These are phyloP conservation scores for Geococcyx californianus DNA, from an alignment of 2,113 vertebrate species.

Conservation along the genomic window DNA sequence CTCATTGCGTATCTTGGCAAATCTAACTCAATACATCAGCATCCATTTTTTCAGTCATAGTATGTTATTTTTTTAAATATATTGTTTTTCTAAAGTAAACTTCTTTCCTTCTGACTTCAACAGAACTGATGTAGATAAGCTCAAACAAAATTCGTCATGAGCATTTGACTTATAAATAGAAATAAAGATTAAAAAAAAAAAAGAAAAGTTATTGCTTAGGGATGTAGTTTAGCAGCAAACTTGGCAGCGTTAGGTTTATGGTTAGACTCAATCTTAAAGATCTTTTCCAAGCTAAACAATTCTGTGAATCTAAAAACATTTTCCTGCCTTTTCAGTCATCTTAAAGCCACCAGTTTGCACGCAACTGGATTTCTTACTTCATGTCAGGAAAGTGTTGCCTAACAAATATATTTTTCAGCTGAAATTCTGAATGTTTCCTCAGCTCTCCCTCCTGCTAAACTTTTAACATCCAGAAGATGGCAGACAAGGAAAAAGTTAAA, in stretches of 20 bases:
- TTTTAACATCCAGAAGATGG: conserved; percentile 52
- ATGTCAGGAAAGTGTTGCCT: neutral
- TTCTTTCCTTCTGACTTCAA: neutral
- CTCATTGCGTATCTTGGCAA: neutral
- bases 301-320: neutral
- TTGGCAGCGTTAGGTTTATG: too few relatives aligned
- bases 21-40: neutral
- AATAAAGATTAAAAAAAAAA: neutral
- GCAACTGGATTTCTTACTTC: neutral
- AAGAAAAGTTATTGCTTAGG: too few relatives aligned
- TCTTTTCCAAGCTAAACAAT: too few relatives aligned
- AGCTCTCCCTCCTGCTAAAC: neutral
- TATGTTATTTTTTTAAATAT: neutral
- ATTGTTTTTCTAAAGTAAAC: neutral
- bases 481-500: conserved; percentile 18
- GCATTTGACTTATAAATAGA: neutral
- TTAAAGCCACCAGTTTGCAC: neutral
- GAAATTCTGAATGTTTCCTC: neutral
- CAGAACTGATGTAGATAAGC: neutral
- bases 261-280: too few relatives aligned
- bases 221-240: too few relatives aligned
- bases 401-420: neutral
- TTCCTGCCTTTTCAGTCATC: neutral
- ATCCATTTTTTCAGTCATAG: neutral
- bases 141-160: neutral